Base-by-base conservation (phyloP, 2,113 vertebrate species). In the Planiliza haematocheilus region DNA sequence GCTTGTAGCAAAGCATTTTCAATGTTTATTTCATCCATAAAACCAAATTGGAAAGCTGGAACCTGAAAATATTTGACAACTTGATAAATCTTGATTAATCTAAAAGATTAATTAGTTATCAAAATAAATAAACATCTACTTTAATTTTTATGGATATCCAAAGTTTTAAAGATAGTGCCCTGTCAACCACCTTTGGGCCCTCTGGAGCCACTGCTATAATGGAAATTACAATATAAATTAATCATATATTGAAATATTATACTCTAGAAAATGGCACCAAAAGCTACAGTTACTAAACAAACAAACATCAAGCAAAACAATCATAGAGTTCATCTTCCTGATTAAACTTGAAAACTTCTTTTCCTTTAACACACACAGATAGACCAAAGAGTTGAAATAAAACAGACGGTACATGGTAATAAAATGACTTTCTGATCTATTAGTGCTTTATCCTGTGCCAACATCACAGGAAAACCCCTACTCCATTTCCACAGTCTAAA, bases 311-410 rank as follows among this genome's bases (percentile, higher is more conserved):
- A 48, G 43, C 49, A 66, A 73, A 34, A 62, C 63, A 46, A 6
- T 45, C 1, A 1, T 12, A 43, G 37, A 74, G 49, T 55, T 46
- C 66, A 65, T 68, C 66, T 46, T 50, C 21, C 53, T 57, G 13
- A 79, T 66, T 61, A 57, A 68, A 74, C 24, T 16, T 7, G 59
- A 78, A 75, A 71, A 65, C n/a, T 34, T 1, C 75, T 81, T 72
- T 71, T 20, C 57, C 34, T 50, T 39, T 30, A n/a, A n/a, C 39
- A 43, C 24, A 20, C 58, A 21, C 20, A 39, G n/a, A 13, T 10
- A 4, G 36, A 45, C n/a, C 21, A 62, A n/a, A n/a, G n/a, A n/a
- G n/a, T n/a, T n/a, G n/a, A n/a, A n/a, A n/a, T n/a, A n/a, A n/a
- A n/a, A n/a, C n/a, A n/a, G n/a, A n/a, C n/a, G n/a, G n/a, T n/a